Base-by-base conservation (phyloP, 2,888 invertebrate genomes). In the Drosophila paracracens region DNA sequence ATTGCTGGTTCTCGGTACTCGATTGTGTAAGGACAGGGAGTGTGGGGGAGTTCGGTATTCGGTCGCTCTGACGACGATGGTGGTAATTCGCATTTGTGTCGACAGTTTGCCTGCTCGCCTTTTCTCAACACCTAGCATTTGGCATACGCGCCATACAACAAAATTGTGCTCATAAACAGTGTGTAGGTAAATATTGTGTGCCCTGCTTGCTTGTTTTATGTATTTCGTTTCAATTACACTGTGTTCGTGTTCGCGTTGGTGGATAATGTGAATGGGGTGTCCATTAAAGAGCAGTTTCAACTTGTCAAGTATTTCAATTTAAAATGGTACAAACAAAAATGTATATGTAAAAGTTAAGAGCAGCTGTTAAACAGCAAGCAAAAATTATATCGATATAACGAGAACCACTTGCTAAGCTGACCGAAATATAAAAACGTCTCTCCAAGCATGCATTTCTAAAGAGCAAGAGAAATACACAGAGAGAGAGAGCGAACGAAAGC, bases 81-180 rank as follows among this genome's bases (percentile, higher is more conserved):
- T 62, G 54, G 62, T 52, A 62, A 64, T 79, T 76, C 70, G 70
- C 68, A 56, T 58, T 52, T 64, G 40, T 40, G 60, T 53, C 53
- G 63, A 25, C 31, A 27, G 67, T 67, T 81, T 72, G 82, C 77
- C 70, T 90, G 69, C 76, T 89, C 54, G 51, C 56, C 35, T 75
- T 85, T 90, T 76, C 92, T 92, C 77, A 72, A 71, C 87, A 83
- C 92, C 91, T 84, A 88, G 79, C 82, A 91, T 48, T 87, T 88
- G 86, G 85, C 92, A 92, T 91, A 89, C 82, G 91, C 81, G 77
- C 78, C 79, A 74, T 75, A 90, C 92, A 91, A 92, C 92, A 92
- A 91, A 91, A 85, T 79, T 74, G 76, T 74, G 91, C 79, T 88
- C 91, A 88, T 90, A 76, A 91, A 81, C 74, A 51, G 74, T 53